phyloP scores from a whole-genome alignment of 1,140 invertebrate genomes.

The Drosophila nikananu region DNA sequence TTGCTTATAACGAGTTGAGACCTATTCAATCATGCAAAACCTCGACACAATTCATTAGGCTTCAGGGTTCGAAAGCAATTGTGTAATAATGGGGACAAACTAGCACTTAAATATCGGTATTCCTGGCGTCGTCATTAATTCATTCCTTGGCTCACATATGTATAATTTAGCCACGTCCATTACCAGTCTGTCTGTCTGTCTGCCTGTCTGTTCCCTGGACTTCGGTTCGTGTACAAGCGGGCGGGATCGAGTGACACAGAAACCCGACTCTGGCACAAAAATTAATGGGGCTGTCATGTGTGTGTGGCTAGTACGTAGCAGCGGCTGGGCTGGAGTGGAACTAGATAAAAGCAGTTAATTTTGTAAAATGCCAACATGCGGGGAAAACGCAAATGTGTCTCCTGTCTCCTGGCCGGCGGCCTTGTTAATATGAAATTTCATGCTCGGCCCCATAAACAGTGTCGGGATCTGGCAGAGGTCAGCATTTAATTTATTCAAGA shows the following conservation, averaged over 20 bases:
- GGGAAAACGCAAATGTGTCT: constrained; percentile 31
- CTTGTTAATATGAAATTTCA: constrained; percentile 42
- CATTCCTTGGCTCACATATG: constrained; percentile 23
- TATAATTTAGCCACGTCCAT: constrained; percentile 40
- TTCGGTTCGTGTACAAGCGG: neutral
- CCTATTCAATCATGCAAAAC: neutral
- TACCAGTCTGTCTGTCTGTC: constrained; percentile 21
- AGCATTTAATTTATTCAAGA: constrained; percentile 43
- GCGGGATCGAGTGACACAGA: constrained; percentile 53
- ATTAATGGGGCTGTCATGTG: constrained; percentile 57
- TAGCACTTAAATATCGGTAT: constrained; percentile 36
- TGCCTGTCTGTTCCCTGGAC: neutral
- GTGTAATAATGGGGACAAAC: constrained; percentile 36
- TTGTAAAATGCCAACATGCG: constrained; percentile 42
- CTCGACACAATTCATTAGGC: constrained; percentile 10
- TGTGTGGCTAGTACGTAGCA: constrained; percentile 13
- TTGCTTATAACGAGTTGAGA: neutral
- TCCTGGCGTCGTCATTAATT: constrained; percentile 31
- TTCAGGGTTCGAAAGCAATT: constrained; percentile 26
- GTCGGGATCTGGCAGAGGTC: constrained; percentile 22
- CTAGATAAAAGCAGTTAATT: constrained; percentile 74
- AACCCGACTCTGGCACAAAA: constrained; percentile 46
- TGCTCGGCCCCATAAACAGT: constrained; percentile 18
- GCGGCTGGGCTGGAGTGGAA: constrained; percentile 25
- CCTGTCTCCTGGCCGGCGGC: constrained; percentile 8